Evolutionary conservation across 2,113 vertebrate genomes (phyloP).

Genomic region (Porphyrio hochstetteri): DNA sequence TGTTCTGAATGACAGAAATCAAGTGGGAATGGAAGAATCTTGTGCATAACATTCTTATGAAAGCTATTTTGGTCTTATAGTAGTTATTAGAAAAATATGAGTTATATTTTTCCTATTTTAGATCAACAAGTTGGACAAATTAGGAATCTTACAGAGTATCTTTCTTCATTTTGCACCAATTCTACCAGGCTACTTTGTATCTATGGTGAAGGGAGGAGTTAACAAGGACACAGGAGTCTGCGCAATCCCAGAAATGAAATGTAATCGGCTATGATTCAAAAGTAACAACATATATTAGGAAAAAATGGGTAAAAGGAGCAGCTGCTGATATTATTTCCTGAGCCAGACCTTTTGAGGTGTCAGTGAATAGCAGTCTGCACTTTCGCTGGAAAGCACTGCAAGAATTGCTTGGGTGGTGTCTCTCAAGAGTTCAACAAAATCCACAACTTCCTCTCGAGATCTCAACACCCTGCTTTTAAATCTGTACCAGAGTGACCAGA

Average conservation of each 20-base stretch:
- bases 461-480: background rate
- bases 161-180: background rate
- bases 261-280: background rate
- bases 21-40: background rate
- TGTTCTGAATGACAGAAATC: background rate
- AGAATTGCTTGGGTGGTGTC: background rate
- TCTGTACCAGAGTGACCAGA: background rate
- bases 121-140: background rate
- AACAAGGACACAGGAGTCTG: background rate
- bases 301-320: background rate
- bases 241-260: conserved; percentile 39
- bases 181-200: background rate
- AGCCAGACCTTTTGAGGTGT: conserved; percentile 9
- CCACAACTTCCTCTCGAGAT: background rate
- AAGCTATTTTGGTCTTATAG: conserved; percentile 36
- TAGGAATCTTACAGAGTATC: background rate
- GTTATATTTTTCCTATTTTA: background rate
- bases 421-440: conserved; percentile 10
- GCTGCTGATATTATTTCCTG: background rate
- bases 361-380: background rate
- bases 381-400: background rate
- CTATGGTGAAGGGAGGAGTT: background rate
- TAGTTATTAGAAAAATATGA: conserved; percentile 14
- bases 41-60: background rate
- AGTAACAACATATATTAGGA: background rate